Evolutionary conservation across 2,113 vertebrate species (phyloP).

Genomic region (Microtus pennsylvanicus): DNA sequence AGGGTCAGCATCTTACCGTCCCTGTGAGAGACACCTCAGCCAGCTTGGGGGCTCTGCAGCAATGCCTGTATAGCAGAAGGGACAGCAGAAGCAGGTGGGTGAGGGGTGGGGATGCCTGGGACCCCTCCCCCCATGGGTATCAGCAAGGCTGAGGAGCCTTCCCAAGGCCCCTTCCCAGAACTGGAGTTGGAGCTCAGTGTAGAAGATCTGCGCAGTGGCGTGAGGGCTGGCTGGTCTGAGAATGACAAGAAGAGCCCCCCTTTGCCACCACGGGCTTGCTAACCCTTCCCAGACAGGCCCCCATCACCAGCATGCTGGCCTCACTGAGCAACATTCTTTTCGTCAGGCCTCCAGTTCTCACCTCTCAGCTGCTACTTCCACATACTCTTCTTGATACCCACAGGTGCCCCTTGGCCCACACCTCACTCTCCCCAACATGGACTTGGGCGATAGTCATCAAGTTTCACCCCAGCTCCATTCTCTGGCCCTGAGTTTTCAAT

Average conservation of each 20-base stretch:
- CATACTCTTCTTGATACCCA: neutral
- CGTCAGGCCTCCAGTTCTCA: too few relatives aligned
- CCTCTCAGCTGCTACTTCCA: neutral
- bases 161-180: neutral
- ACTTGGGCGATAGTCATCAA: neutral
- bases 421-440: neutral
- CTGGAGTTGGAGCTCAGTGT: neutral
- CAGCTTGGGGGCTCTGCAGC: neutral
- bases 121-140: neutral
- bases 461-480: neutral
- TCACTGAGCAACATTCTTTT: neutral
- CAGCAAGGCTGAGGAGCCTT: neutral
- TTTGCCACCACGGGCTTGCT: fast-evolving
- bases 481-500: neutral
- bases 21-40: neutral
- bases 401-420: too few relatives aligned
- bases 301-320: fast-evolving
- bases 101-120: neutral
- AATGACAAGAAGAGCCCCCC: neutral
- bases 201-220: neutral
- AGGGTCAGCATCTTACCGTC: neutral
- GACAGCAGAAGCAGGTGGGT: neutral
- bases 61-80: neutral
- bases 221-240: neutral
- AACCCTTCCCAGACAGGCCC: neutral